phyloP scores from a whole-genome alignment of 2,113 vertebrate genomes.

The Stictonetta naevosa region DNA sequence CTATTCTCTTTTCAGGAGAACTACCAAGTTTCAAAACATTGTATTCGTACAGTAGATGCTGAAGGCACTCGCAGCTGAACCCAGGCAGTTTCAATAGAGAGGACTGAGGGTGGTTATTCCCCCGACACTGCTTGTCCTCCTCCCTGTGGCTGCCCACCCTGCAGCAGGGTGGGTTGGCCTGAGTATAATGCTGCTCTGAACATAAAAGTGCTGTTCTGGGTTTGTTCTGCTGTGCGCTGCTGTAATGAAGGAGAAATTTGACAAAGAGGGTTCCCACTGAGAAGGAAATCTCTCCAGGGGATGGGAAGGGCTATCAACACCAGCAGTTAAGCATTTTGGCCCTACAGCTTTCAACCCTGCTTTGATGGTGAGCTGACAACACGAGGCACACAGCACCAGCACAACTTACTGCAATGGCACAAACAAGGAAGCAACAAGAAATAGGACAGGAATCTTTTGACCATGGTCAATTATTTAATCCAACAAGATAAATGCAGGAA shows the following conservation, averaged over 20 bases:
- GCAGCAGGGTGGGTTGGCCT: neutral
- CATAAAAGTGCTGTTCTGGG: fast-evolving
- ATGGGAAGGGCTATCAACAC: neutral
- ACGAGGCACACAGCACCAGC: fast-evolving
- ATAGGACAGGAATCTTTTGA: neutral
- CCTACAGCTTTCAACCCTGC: neutral
- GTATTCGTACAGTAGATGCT: neutral
- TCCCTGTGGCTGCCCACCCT: fast-evolving
- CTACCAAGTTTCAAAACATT: neutral
- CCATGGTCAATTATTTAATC: neutral
- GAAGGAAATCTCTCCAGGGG: neutral
- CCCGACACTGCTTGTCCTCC: neutral
- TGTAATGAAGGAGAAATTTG: neutral
- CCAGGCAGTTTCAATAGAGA: fast-evolving
- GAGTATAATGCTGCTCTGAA: neutral
- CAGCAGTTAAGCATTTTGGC: neutral
- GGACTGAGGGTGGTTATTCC: fast-evolving
- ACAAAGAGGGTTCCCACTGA: neutral
- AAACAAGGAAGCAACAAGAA: neutral
- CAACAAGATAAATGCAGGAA: neutral
- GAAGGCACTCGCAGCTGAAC: neutral
- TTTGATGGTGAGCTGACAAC: neutral
- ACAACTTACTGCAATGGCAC: neutral
- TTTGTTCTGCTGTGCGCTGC: neutral
- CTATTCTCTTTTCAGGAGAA: neutral